These are phyloP conservation scores for Idaea biselata DNA, from an alignment of 2,888 invertebrate species.

Conservation along the genomic window DNA sequence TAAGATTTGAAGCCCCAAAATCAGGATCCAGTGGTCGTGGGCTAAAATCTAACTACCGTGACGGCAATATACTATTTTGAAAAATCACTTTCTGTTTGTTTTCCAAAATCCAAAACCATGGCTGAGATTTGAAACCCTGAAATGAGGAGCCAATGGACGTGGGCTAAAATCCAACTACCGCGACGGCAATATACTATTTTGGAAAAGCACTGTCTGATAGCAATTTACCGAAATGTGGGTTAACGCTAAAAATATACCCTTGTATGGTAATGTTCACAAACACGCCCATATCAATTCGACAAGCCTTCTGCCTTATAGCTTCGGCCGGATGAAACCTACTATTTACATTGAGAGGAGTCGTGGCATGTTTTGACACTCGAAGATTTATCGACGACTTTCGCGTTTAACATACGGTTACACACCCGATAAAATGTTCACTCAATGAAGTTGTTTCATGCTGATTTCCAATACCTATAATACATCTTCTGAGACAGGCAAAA, in stretches of 20 bases:
- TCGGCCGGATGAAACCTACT: not conserved
- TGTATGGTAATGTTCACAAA: slow-evolving; percentile 5
- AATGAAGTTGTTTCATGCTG: slow-evolving; percentile 30
- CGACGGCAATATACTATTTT: no score
- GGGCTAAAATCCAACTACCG: no score
- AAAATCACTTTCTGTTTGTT: no score
- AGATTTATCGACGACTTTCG: slow-evolving; percentile 32
- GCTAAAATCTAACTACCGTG: no score
- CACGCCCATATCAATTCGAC: slow-evolving; percentile 2
- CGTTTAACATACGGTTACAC: slow-evolving; percentile 24
- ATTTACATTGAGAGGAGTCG: not conserved
- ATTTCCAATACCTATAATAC: slow-evolving; percentile 24
- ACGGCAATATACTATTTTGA: no score
- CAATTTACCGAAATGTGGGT: not conserved
- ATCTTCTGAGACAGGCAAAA: slow-evolving; percentile 23
- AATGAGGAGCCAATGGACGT: no score
- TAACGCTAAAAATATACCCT: not conserved
- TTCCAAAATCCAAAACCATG: no score
- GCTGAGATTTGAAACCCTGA: no score
- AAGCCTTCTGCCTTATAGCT: not conserved
- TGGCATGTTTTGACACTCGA: slow-evolving; percentile 24
- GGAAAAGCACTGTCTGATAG: no score
- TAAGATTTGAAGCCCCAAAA: no score
- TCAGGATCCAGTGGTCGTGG: no score
- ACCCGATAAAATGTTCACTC: slow-evolving; percentile 29